Percentiles rank a stretch among this genome's conserved stretches.
Conservation (phyloP, 64 coral and sea anemone species). For the Platygyra sinensis region DNA sequence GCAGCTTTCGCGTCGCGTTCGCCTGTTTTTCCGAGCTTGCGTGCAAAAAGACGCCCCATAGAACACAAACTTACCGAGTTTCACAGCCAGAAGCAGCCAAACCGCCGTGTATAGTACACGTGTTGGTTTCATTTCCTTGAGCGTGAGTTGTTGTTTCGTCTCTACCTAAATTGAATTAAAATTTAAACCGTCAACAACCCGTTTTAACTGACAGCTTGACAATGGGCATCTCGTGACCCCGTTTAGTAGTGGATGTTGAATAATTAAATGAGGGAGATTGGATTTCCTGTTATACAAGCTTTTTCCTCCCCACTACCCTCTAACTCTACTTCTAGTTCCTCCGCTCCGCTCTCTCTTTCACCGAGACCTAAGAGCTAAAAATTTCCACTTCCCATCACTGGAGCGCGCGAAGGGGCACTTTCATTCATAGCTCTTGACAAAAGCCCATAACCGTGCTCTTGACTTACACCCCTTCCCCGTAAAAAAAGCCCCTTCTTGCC, state of each 20-base stretch:
- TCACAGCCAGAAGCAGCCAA: not conserved
- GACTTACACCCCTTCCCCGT: too few species aligned
- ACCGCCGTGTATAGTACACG: not conserved
- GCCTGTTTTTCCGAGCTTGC: not conserved
- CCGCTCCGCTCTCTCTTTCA: too few species aligned
- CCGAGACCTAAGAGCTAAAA: too few species aligned
- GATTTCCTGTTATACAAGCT: not conserved
- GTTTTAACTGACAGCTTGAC: conserved; percentile 34
- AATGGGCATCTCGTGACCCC: conserved; percentile 14
- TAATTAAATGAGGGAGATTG: conserved; percentile 7
- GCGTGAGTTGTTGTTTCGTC: not conserved
- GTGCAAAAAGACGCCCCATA: not conserved
- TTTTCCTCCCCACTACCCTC: too few species aligned
- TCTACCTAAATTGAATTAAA: conserved; percentile 53
- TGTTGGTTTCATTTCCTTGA: conserved; percentile 14
- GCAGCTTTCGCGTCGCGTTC: too few species aligned
- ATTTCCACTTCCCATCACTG: too few species aligned
- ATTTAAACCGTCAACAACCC: conserved; percentile 24
- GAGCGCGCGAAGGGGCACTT: too few species aligned
- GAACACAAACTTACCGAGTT: conserved; percentile 1
- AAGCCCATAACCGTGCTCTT: too few species aligned
- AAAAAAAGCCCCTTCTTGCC: too few species aligned
- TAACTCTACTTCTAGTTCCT: too few species aligned
- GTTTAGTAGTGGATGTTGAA: conserved; percentile 49
- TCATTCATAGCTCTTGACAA: too few species aligned